Base-by-base conservation (phyloP, 1,140 invertebrate genomes). In the Pinna nobilis region DNA sequence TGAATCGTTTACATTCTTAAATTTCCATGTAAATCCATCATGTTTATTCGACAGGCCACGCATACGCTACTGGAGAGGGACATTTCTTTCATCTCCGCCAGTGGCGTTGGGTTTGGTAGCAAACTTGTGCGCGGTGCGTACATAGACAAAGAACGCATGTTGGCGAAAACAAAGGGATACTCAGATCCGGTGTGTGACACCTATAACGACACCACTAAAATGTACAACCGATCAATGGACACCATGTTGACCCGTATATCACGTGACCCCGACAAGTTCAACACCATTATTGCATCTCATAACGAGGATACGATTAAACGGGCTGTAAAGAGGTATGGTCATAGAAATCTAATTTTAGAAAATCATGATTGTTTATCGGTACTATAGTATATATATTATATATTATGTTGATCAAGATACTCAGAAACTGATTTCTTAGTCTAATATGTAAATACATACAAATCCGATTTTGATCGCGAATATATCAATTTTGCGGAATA, bases 101-200 rank as follows among this genome's bases (percentile, higher is more conserved):
- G 98, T 90, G 95, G 97, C 85, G 98, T 99, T 91, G 96, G 94
- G 89, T 99, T 99, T 90, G 97, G 97, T 39, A 96, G 96, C 53
- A 99, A 99, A 91, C 90, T 99, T 32, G 98, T 99, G 2, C 92
- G 98, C 61, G 98, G 98, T 51, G 98, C 98, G 37, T 99, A 99
- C 84, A 95, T 99, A 86, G 95, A 98, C 77, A 95, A 97, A 92
- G 95, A 94, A 83, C 84, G 83, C 20, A 20, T 30, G 35, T 50
- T 73, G 23, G 82, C 82, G 0, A 30, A 44, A 13, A 68, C 50
- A 9, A 91, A 98, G 86, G 95, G 95, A 41, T 99, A 99, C 89
- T 91, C 95, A 35, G 97, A 99, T 90, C 98, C 98, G 1, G 95
- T 96, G 1, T 97, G 97, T 90, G 94, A 94, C 18, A 93, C 89